phyloP scores from a whole-genome alignment of 2,888 invertebrate genomes.

The Hirtodrosophila trivittata region DNA sequence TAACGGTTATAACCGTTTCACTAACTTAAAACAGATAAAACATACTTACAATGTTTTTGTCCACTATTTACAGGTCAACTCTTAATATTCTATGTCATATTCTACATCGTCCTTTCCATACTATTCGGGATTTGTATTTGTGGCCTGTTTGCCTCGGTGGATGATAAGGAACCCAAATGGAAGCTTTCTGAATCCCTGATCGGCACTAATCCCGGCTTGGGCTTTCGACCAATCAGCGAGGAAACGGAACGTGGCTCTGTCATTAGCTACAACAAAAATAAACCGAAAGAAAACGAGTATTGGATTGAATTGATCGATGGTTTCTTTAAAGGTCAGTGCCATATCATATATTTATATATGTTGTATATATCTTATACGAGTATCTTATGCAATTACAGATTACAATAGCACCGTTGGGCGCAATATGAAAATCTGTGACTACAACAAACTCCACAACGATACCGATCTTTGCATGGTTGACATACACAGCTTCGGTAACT shows the following conservation, averaged over 20 bases:
- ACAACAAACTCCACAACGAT: constrained; percentile 82
- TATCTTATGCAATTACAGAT: constrained; percentile 72
- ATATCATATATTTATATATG: constrained; percentile 6
- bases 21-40: not conserved
- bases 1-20: not conserved
- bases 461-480: constrained; percentile 86
- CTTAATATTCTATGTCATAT: constrained; percentile 92
- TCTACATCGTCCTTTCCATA: constrained; percentile 92
- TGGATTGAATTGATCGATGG: constrained; percentile 86
- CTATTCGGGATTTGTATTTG: constrained; percentile 95
- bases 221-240: constrained; percentile 86
- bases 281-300: constrained; percentile 84
- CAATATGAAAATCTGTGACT: constrained; percentile 85
- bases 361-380: not conserved
- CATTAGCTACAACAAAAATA: constrained; percentile 86
- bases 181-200: constrained; percentile 91
- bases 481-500: constrained; percentile 84
- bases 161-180: constrained; percentile 89
- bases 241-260: constrained; percentile 86
- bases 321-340: constrained; percentile 86
- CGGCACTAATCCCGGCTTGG: constrained; percentile 87
- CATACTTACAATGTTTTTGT: not conserved
- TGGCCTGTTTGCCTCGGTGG: constrained; percentile 89
- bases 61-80: constrained; percentile 88
- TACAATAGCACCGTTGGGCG: constrained; percentile 83